Conservation (phyloP, 2,888 invertebrate genomes). For the Nematopogon swammerdamellus region DNA sequence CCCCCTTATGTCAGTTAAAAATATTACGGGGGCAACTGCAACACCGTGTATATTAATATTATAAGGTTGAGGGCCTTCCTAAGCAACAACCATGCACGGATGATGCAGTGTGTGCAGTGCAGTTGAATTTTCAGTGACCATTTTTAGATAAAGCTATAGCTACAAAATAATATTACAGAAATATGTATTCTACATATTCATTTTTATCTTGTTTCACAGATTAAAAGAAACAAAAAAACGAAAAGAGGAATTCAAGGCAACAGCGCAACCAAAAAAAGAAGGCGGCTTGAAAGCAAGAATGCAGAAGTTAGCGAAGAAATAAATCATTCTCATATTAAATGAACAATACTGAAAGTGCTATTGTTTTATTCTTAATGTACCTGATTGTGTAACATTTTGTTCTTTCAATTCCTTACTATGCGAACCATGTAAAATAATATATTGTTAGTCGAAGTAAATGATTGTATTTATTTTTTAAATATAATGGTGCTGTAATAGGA, state of each 20-base stretch:
- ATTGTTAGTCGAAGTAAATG: no score
- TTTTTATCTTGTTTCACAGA: slow-evolving; percentile 42
- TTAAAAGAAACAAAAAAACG: slow-evolving; percentile 60
- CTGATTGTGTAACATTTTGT: neutral
- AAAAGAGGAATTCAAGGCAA: slow-evolving; percentile 50
- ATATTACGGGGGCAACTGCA: no score
- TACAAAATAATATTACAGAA: no score
- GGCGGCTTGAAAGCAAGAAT: slow-evolving; percentile 65
- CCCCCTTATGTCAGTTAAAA: no score
- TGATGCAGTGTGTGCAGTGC: no score
- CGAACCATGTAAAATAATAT: neutral
- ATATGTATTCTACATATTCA: no score
- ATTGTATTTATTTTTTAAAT: slow-evolving; percentile 14
- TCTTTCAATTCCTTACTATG: slow-evolving; percentile 17
- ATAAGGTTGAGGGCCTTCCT: no score
- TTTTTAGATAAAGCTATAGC: no score
- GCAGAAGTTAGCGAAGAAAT: slow-evolving; percentile 47
- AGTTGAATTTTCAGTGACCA: no score
- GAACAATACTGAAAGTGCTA: slow-evolving; percentile 6
- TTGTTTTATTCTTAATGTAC: slow-evolving; percentile 1
- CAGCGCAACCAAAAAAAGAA: slow-evolving; percentile 59
- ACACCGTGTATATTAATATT: no score
- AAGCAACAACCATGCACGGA: no score
- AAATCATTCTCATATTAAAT: slow-evolving; percentile 14
- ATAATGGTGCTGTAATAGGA: slow-evolving; percentile 37